A percentile compares a stretch with the other conserved stretches of the same genome.
Evolutionary conservation across 1,140 invertebrate genomes (phyloP).

Genomic region (Brachionus asplanchnoidis): DNA sequence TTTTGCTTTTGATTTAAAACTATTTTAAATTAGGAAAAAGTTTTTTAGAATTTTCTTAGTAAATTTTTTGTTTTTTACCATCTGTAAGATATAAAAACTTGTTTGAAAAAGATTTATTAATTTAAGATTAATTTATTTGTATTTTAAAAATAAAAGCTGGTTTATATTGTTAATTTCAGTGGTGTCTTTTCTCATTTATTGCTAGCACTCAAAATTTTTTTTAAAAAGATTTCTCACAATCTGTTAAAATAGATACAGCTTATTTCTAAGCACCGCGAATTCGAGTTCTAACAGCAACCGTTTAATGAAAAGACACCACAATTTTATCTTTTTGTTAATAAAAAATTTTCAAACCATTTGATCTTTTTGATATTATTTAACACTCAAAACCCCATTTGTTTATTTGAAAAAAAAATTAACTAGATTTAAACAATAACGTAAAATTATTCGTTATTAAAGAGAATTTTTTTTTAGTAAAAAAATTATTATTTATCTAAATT

Average conservation of each 20-base stretch:
- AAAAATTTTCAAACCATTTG: background rate
- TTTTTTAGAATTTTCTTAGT: background rate
- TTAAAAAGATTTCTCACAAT: too few relatives aligned
- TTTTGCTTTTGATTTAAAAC: background rate
- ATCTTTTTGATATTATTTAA: background rate
- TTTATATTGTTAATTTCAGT: background rate
- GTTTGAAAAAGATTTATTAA: background rate
- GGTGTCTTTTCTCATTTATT: background rate
- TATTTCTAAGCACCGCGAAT: background rate
- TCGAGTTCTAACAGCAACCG: background rate
- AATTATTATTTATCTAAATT: background rate
- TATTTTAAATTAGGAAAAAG: background rate
- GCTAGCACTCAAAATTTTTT: background rate
- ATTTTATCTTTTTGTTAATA: background rate
- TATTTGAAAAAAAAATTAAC: too few relatives aligned
- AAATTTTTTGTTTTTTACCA: background rate
- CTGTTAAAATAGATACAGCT: too few relatives aligned
- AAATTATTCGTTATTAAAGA: too few relatives aligned
- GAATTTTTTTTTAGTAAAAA: too few relatives aligned
- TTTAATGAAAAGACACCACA: background rate
- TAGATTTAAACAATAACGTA: too few relatives aligned
- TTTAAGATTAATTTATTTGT: slow-evolving; percentile 7
- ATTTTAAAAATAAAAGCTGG: background rate
- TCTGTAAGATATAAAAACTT: background rate
- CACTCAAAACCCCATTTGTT: too few relatives aligned